A percentile compares a stretch with the other conserved stretches of the same genome.
Conservation (phyloP, 2,113 vertebrate genomes). For the Cyprinodon variegatus region DNA sequence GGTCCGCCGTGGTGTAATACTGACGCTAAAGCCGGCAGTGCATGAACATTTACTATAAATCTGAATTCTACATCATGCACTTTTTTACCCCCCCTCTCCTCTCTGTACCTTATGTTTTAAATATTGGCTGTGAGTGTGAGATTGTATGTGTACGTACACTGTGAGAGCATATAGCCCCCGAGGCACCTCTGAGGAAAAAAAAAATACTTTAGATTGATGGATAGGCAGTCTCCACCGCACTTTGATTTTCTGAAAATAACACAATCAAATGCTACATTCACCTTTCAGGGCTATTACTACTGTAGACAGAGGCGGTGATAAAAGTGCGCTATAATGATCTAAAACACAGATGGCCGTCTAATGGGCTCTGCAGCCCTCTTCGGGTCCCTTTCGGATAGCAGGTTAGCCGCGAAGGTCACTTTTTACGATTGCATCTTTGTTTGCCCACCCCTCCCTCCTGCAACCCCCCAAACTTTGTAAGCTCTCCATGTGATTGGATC, state of each 20-base stretch:
- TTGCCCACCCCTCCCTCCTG: background rate
- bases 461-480: background rate
- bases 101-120: constrained; percentile 30
- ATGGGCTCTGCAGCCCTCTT: constrained; percentile 59
- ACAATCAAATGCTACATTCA: constrained; percentile 71
- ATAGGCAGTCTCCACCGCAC: constrained; percentile 40
- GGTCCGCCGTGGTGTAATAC: constrained; percentile 49
- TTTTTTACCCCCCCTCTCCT: constrained; percentile 7
- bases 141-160: constrained; percentile 16
- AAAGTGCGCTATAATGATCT: constrained; percentile 21
- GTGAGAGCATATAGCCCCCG: constrained; percentile 29
- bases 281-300: constrained; percentile 63
- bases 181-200: constrained; percentile 30
- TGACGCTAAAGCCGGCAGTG: constrained; percentile 50
- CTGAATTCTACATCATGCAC: constrained; percentile 35
- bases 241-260: constrained; percentile 73
- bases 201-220: constrained; percentile 53
- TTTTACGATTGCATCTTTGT: constrained; percentile 6
- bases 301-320: constrained; percentile 15
- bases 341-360: constrained; percentile 56
- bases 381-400: constrained; percentile 36
- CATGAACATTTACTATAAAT: constrained; percentile 52
- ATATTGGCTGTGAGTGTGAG: constrained; percentile 24
- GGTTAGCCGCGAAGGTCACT: constrained; percentile 13
- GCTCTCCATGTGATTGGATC: constrained; percentile 16